phyloP scores from a whole-genome alignment of 2,888 invertebrate genomes.

The Heliconius cydno region DNA sequence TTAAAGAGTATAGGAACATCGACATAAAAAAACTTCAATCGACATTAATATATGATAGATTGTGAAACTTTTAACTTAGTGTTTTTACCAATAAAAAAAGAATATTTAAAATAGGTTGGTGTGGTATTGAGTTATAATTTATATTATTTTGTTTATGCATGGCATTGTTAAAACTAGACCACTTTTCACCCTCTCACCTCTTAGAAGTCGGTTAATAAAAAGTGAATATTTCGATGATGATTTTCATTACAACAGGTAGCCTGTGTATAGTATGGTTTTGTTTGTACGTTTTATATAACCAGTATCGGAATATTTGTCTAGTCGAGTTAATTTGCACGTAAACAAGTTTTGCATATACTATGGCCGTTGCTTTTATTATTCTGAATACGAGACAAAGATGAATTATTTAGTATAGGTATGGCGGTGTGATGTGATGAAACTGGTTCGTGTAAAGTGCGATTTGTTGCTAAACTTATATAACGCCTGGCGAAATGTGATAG shows the following conservation, averaged over 20 bases:
- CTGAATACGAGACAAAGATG: neutral
- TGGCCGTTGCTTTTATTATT: neutral
- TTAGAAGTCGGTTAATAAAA: neutral
- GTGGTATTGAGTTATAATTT: too few species aligned
- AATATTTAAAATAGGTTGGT: too few species aligned
- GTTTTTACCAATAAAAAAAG: too few species aligned
- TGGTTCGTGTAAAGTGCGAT: neutral
- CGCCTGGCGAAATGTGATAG: conserved; percentile 20
- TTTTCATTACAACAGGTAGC: neutral
- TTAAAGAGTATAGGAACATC: neutral
- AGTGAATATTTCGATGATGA: neutral
- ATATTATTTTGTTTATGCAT: too few species aligned
- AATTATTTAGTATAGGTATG: neutral
- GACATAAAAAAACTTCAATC: neutral
- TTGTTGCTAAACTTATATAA: neutral
- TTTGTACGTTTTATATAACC: neutral
- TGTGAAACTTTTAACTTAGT: neutral
- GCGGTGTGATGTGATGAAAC: neutral
- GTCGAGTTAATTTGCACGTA: neutral
- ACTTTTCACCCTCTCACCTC: too few species aligned
- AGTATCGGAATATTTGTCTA: neutral
- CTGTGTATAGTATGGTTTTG: neutral
- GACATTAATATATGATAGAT: neutral
- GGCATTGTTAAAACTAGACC: too few species aligned
- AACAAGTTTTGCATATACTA: conserved; percentile 2